Evolutionary conservation across 2,113 vertebrate species (phyloP).

Genomic region (Thamnophis sirtalis): DNA sequence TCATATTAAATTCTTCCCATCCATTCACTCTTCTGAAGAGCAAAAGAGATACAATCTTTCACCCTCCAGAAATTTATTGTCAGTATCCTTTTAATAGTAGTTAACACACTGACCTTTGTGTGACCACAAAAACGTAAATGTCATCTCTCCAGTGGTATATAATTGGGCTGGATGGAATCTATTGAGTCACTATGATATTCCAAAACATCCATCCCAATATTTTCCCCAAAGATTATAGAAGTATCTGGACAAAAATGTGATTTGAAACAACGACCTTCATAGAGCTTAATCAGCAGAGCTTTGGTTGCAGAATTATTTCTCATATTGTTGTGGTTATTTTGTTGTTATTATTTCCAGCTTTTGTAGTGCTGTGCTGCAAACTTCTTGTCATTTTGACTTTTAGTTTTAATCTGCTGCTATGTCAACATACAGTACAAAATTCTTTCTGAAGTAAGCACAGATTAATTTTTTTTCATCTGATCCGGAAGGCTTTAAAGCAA

Average conservation of each 20-base stretch:
- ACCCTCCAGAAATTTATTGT: neutral
- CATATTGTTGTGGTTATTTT: neutral
- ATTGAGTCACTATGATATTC: neutral
- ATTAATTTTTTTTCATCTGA: neutral
- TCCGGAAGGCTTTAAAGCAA: neutral
- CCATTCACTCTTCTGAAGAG: neutral
- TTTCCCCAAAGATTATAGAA: neutral
- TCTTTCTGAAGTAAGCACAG: neutral
- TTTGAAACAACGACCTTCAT: neutral
- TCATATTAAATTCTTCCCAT: neutral
- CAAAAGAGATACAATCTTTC: neutral
- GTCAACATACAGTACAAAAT: neutral
- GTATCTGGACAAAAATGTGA: neutral
- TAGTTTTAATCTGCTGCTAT: neutral
- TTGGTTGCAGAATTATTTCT: neutral
- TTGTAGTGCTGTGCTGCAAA: neutral
- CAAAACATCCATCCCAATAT: neutral
- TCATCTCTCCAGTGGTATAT: neutral
- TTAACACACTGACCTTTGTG: neutral
- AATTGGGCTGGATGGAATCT: neutral
- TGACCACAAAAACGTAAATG: neutral
- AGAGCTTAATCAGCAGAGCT: neutral
- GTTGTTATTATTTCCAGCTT: neutral
- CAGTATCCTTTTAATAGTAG: neutral
- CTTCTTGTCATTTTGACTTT: neutral